Evolutionary conservation across 2,797 vertebrate species (phyloP).

Genomic region (Crypturellus tataupa): DNA sequence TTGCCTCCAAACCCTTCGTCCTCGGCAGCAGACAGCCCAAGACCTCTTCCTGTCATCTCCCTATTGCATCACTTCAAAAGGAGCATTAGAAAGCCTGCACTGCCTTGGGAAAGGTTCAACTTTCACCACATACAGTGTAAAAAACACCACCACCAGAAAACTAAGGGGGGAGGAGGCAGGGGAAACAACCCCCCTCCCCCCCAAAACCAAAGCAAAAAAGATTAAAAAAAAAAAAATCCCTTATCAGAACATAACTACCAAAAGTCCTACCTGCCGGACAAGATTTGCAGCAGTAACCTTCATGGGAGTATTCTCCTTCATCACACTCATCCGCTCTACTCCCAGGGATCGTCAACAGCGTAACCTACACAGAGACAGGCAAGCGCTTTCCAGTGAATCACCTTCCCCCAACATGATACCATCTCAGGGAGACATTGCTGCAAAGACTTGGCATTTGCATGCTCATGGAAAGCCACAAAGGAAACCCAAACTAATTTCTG

Average conservation of each 20-base stretch:
- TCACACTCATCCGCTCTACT: not conserved
- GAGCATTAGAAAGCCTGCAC: not conserved
- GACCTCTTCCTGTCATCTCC: not conserved
- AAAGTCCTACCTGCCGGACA: slow-evolving; percentile 68
- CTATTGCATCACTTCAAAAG: fast-evolving
- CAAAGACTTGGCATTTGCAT: not conserved
- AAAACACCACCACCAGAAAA: fast-evolving
- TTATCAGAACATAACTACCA: not conserved
- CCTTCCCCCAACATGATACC: not conserved
- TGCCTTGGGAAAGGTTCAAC: fast-evolving
- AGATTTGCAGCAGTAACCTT: not conserved
- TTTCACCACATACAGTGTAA: fast-evolving
- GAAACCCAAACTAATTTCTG: slow-evolving; percentile 45
- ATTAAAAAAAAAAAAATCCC: fast-evolving
- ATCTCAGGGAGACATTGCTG: not conserved
- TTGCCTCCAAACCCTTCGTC: not conserved
- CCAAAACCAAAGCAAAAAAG: no score
- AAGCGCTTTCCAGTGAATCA: not conserved
- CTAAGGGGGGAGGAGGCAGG: no score
- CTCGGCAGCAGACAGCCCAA: not conserved
- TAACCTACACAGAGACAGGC: not conserved
- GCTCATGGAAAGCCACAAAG: slow-evolving; percentile 40
- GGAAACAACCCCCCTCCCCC: no score
- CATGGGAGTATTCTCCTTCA: not conserved
- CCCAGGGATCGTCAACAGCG: not conserved